phyloP scores from a whole-genome alignment of 2,888 invertebrate genomes.

The Polyommatus iphigenia region DNA sequence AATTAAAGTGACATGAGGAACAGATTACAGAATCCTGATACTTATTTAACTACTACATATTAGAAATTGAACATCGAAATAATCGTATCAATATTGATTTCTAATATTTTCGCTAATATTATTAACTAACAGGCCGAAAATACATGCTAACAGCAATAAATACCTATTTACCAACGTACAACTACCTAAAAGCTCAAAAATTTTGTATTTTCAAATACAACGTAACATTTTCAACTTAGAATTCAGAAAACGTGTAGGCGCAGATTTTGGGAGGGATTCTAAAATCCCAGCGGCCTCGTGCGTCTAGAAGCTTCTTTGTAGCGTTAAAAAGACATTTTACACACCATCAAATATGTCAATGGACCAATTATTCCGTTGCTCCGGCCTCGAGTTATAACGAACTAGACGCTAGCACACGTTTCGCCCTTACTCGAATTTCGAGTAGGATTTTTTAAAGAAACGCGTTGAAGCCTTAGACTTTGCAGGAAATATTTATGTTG shows the following conservation, averaged over 20 bases:
- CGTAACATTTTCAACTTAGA: background rate
- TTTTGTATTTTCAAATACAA: background rate
- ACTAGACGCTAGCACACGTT: constrained; percentile 33
- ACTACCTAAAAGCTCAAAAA: too few species aligned
- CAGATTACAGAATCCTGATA: too few species aligned
- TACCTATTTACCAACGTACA: too few species aligned
- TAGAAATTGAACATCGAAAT: too few species aligned
- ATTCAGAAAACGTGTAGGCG: constrained; percentile 1
- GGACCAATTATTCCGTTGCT: constrained; percentile 40
- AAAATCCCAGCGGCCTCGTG: constrained; percentile 18
- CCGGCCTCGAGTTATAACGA: constrained; percentile 39
- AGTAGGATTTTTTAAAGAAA: background rate
- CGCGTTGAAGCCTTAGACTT: background rate
- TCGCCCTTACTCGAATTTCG: constrained; percentile 32
- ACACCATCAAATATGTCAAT: constrained; percentile 36
- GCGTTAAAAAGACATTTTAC: constrained; percentile 35
- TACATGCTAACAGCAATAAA: too few species aligned
- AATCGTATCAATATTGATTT: too few species aligned
- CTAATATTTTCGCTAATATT: too few species aligned
- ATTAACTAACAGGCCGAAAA: too few species aligned
- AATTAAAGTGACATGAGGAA: too few species aligned
- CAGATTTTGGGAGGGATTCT: constrained; percentile 12
- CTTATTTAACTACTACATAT: too few species aligned
- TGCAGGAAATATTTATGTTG: too few species aligned
- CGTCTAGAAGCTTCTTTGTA: constrained; percentile 27